A percentile compares a stretch with the other conserved stretches of the same genome.
Conservation (phyloP, 2,888 invertebrate genomes). For the Stenchaetothrips biformis region DNA sequence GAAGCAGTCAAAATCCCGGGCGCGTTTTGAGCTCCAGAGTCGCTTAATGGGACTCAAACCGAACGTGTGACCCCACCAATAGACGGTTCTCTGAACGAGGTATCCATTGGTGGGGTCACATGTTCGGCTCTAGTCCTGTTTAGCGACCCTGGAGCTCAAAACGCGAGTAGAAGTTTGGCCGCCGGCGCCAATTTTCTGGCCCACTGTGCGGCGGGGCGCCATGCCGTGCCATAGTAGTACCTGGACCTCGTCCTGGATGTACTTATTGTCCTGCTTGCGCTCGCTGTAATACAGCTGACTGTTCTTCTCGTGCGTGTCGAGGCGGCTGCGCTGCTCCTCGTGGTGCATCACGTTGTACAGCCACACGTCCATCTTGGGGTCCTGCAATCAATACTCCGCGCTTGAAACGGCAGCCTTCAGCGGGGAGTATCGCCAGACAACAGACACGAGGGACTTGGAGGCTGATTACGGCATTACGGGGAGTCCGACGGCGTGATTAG, state of each 20-base stretch:
- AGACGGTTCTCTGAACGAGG: too few relatives aligned
- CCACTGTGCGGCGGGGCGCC: neutral
- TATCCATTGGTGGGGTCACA: too few relatives aligned
- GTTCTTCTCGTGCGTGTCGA: constrained; percentile 42
- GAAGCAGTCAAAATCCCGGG: too few relatives aligned
- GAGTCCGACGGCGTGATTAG: neutral
- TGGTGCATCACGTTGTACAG: constrained; percentile 80
- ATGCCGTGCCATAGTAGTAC: constrained; percentile 29
- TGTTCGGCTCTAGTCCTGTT: too few relatives aligned
- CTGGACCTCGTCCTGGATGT: constrained; percentile 36
- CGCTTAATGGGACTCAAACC: too few relatives aligned
- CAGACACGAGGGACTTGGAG: too few relatives aligned
- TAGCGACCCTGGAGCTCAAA: too few relatives aligned
- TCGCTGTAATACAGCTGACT: constrained; percentile 39
- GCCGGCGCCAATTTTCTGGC: too few relatives aligned
- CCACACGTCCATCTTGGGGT: constrained; percentile 87
- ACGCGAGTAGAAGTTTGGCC: too few relatives aligned
- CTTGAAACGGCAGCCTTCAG: neutral
- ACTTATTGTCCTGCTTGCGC: constrained; percentile 37
- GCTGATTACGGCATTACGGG: too few relatives aligned
- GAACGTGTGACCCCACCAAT: too few relatives aligned
- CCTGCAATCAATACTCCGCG: constrained; percentile 35
- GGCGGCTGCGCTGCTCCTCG: constrained; percentile 65
- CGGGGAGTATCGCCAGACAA: neutral
- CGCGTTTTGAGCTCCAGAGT: too few relatives aligned